Conservation (phyloP, 2,888 invertebrate species). For the Gnatocerus cornutus region DNA sequence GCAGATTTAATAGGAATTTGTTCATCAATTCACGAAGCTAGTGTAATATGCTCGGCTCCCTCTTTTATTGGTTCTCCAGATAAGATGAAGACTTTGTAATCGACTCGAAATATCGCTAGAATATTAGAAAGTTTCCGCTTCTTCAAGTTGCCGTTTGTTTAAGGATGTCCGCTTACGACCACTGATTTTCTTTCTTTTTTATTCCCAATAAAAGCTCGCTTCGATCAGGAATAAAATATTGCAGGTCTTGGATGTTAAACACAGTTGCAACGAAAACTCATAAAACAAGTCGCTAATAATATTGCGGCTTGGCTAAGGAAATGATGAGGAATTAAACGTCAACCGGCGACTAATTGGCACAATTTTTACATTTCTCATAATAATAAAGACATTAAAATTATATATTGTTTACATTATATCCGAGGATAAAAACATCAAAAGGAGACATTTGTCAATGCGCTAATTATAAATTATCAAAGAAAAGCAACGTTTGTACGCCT, state of each 20-base stretch:
- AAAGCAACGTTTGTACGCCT: conserved; percentile 42
- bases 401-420: conserved; percentile 37
- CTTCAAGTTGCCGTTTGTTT: conserved; percentile 37
- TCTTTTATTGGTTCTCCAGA: conserved; percentile 62
- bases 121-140: conserved; percentile 60
- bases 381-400: conserved; percentile 46
- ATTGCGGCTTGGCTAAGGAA: conserved; percentile 9
- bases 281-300: background rate
- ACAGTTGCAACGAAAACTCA: background rate
- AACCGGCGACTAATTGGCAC: conserved; percentile 29
- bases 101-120: conserved; percentile 57
- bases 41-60: conserved; percentile 61
- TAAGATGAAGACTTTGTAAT: conserved; percentile 60
- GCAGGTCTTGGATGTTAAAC: background rate
- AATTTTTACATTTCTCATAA: conserved; percentile 35
- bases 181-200: conserved; percentile 17
- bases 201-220: conserved; percentile 9
- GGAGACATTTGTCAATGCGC: conserved; percentile 54
- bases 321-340: conserved; percentile 4
- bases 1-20: conserved; percentile 73
- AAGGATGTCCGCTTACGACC: conserved; percentile 28
- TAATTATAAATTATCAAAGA: conserved; percentile 57
- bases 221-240: background rate
- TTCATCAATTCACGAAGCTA: conserved; percentile 72
- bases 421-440: conserved; percentile 53